Percentiles rank a stretch among this genome's conserved stretches.
phyloP scores from a whole-genome alignment of 2,888 invertebrate genomes.

The Tenodera sinensis region DNA sequence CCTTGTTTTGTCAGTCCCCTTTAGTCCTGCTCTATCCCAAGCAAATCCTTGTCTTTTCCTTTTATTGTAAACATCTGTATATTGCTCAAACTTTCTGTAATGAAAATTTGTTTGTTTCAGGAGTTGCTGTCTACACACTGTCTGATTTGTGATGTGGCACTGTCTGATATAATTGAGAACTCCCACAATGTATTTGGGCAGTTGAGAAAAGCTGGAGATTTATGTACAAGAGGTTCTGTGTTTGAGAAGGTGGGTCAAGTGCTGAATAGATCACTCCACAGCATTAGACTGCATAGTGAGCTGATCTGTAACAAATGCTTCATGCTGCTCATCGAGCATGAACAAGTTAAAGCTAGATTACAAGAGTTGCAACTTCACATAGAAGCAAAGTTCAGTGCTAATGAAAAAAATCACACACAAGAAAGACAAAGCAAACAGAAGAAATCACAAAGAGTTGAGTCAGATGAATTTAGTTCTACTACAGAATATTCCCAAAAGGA shows the following conservation, averaged over 20 bases:
- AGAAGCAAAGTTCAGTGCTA: slow-evolving; percentile 15
- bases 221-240: neutral
- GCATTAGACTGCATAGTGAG: slow-evolving; percentile 26
- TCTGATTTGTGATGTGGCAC: slow-evolving; percentile 15
- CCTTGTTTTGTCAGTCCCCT: no score
- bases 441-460: neutral
- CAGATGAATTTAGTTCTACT: neutral
- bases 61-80: no score
- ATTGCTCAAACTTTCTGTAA: no score
- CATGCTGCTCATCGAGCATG: slow-evolving; percentile 17
- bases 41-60: no score
- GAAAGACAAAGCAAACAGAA: neutral
- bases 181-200: slow-evolving; percentile 18
- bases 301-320: slow-evolving; percentile 25
- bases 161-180: neutral
- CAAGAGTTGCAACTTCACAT: slow-evolving; percentile 11
- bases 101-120: neutral
- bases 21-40: no score
- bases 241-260: slow-evolving; percentile 25
- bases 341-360: slow-evolving; percentile 9
- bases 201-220: neutral
- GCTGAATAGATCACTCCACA: slow-evolving; percentile 17
- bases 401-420: slow-evolving; percentile 15
- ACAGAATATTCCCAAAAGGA: slow-evolving; percentile 6
- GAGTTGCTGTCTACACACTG: slow-evolving; percentile 4